Evolutionary conservation across 1,140 invertebrate genomes (phyloP).

Genomic region (Megalopta genalis): DNA sequence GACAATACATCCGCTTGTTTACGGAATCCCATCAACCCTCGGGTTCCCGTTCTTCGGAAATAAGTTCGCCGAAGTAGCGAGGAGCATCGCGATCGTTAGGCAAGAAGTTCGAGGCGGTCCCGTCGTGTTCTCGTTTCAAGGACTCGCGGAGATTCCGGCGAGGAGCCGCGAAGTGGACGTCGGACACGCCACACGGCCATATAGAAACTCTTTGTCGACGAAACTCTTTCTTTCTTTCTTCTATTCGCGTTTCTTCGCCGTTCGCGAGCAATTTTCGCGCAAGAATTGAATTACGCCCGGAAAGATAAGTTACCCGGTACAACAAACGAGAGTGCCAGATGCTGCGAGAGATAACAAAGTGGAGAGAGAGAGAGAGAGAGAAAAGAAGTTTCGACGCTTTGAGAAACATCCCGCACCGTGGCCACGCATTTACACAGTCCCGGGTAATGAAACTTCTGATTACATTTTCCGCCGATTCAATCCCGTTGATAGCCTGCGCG

Average conservation of each 20-base stretch:
- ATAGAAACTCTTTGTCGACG: slow-evolving; percentile 47
- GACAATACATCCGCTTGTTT: background rate
- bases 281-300: slow-evolving; percentile 71
- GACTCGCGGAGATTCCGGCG: slow-evolving; percentile 22
- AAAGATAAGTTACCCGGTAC: slow-evolving; percentile 64
- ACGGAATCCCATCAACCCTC: background rate
- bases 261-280: slow-evolving; percentile 59
- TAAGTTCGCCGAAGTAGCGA: background rate
- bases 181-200: slow-evolving; percentile 57
- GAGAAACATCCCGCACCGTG: background rate
- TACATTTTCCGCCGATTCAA: background rate
- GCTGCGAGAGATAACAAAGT: background rate
- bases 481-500: background rate
- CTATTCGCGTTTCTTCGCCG: slow-evolving; percentile 31
- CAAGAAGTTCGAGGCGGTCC: slow-evolving; percentile 38
- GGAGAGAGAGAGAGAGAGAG: background rate
- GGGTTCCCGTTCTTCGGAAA: background rate
- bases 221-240: slow-evolving; percentile 42
- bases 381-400: background rate
- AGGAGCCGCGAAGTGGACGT: slow-evolving; percentile 45
- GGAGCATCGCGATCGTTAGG: slow-evolving; percentile 15
- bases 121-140: background rate
- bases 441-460: background rate
- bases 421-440: background rate
- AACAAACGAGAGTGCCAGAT: slow-evolving; percentile 6